phyloP scores from a whole-genome alignment of 2,113 vertebrate genomes.

The Euleptes europaea region DNA sequence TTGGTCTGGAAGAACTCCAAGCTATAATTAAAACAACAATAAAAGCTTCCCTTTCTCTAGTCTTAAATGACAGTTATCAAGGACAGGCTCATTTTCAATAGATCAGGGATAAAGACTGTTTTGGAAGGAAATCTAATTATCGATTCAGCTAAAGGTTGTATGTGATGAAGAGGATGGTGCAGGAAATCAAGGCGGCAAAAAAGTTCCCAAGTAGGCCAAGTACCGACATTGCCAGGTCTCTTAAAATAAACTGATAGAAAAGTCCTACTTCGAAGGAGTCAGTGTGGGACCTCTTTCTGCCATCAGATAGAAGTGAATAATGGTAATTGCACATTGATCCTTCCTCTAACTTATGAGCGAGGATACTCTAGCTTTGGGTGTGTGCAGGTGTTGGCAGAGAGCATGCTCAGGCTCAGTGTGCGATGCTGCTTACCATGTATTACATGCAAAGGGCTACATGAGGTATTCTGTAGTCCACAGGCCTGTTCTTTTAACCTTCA shows the following conservation, averaged over 20 bases:
- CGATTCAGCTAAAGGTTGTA: background rate
- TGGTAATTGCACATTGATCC: background rate
- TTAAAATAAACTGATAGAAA: background rate
- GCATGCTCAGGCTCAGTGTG: conserved; percentile 1
- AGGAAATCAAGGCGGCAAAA: background rate
- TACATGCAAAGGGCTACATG: background rate
- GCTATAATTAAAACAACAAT: background rate
- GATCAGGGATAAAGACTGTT: background rate
- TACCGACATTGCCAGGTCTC: background rate
- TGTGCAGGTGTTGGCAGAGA: background rate
- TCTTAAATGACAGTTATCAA: background rate
- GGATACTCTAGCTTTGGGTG: background rate
- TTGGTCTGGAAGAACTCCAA: background rate
- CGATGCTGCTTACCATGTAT: background rate
- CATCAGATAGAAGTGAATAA: background rate
- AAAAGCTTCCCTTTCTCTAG: background rate
- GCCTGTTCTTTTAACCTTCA: conserved; percentile 78
- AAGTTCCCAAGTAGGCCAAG: background rate
- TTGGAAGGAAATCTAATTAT: background rate
- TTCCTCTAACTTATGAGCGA: background rate
- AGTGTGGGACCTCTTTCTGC: background rate
- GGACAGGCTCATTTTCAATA: too few species aligned
- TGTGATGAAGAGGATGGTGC: background rate
- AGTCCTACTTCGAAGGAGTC: background rate
- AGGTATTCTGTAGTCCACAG: conserved; percentile 31